phyloP scores from a whole-genome alignment of 2,797 vertebrate species.

The Danio albolineatus region DNA sequence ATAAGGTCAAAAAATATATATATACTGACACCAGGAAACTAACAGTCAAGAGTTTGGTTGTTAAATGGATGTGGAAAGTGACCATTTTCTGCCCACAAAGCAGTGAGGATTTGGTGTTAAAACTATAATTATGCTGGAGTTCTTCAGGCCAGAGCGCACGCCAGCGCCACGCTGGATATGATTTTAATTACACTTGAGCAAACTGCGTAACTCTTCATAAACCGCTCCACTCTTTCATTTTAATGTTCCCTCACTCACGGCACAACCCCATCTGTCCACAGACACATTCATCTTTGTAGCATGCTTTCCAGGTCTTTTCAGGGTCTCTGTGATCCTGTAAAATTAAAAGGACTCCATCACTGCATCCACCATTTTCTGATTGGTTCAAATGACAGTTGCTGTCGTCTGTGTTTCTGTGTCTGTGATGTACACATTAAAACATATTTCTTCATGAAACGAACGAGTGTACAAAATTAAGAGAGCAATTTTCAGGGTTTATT shows the following conservation, averaged over 20 bases:
- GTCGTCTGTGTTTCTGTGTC: background rate
- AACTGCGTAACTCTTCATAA: constrained; percentile 23
- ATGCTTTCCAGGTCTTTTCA: constrained; percentile 15
- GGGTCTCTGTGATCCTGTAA: constrained; percentile 18
- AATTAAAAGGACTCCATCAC: constrained; percentile 32
- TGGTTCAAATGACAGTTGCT: background rate
- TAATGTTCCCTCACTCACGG: constrained; percentile 13
- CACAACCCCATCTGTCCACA: constrained; percentile 17
- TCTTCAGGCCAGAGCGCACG: background rate
- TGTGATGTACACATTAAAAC: background rate
- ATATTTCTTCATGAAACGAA: background rate
- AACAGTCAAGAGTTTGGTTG: constrained; percentile 13
- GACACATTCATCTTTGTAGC: constrained; percentile 29
- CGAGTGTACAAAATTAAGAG: constrained; percentile 12
- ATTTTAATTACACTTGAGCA: constrained; percentile 22
- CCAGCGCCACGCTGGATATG: constrained; percentile 33
- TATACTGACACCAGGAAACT: constrained; percentile 12
- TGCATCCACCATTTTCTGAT: background rate
- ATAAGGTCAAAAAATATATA: too few species aligned
- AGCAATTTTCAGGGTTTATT: constrained; percentile 43
- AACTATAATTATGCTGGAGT: constrained; percentile 48
- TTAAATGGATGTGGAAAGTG: constrained; percentile 13
- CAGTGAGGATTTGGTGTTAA: background rate
- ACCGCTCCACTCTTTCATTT: constrained; percentile 23
- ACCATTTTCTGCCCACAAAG: constrained; percentile 8